Evolutionary conservation across 2,113 vertebrate species (phyloP).

Genomic region (Labeo catla): DNA sequence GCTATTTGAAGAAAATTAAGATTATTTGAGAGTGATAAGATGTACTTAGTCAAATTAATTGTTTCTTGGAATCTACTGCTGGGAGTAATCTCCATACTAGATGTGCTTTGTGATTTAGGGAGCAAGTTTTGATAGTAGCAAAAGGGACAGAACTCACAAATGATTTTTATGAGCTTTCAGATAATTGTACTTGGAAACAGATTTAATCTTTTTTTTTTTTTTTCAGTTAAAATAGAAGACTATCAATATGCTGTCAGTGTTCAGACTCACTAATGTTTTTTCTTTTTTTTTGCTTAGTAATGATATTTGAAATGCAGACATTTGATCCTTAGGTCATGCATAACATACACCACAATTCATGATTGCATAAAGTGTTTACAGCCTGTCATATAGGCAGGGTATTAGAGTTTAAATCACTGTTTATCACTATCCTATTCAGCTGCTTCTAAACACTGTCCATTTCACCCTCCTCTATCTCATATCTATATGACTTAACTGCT

Average conservation of each 20-base stretch:
- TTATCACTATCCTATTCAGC: slow-evolving; percentile 5
- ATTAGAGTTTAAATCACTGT: background rate
- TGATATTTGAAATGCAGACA: background rate
- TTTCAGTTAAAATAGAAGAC: background rate
- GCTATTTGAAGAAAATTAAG: background rate
- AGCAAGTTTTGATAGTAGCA: background rate
- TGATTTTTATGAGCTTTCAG: background rate
- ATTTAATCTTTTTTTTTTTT: too few species aligned
- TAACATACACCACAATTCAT: background rate
- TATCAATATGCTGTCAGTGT: background rate
- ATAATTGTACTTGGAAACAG: background rate
- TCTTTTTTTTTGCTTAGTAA: background rate
- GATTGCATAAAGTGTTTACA: slow-evolving; percentile 6
- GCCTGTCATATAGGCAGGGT: background rate
- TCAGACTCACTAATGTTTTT: background rate
- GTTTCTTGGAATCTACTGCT: background rate
- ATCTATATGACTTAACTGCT: slow-evolving; percentile 38
- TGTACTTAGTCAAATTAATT: background rate
- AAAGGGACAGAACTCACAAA: background rate
- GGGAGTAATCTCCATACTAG: background rate
- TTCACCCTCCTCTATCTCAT: slow-evolving; percentile 32
- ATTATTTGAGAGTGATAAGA: background rate
- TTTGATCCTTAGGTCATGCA: slow-evolving; percentile 4
- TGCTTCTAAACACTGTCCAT: slow-evolving; percentile 21
- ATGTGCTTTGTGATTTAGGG: background rate